A percentile compares a stretch with the other conserved stretches of the same genome.
Evolutionary conservation across 2,888 invertebrate genomes (phyloP).

Genomic region (Caprella mutica): DNA sequence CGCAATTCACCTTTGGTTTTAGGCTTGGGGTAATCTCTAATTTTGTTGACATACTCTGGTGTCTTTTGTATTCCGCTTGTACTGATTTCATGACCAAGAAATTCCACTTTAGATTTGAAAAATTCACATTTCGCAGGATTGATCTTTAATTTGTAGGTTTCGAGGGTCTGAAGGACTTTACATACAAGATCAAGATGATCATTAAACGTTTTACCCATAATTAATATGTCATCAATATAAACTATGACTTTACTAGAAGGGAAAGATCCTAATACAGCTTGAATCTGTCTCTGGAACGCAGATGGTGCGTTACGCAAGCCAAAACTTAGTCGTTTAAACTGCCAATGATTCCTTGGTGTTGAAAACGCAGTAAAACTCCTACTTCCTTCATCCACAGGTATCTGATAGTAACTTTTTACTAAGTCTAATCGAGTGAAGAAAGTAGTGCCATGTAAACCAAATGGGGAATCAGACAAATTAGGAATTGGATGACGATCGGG

Average conservation of each 20-base stretch:
- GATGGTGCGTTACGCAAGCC: not conserved
- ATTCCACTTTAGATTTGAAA: not conserved
- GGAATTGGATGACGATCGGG: not conserved
- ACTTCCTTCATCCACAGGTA: not conserved
- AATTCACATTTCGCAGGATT: constrained; percentile 2
- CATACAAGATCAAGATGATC: not conserved
- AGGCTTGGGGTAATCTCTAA: not conserved
- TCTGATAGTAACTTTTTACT: not conserved
- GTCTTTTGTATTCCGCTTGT: not conserved
- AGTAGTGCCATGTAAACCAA: too few species aligned
- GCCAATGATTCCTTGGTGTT: not conserved
- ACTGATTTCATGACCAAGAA: not conserved
- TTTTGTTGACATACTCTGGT: not conserved
- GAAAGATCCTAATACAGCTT: not conserved
- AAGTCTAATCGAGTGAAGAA: not conserved
- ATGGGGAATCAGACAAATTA: constrained; percentile 1
- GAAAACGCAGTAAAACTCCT: not conserved
- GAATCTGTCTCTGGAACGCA: constrained; percentile 4
- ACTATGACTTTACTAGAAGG: constrained; percentile 2
- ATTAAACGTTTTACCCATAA: not conserved
- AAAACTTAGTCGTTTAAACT: constrained; percentile 7
- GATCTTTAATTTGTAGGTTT: not conserved
- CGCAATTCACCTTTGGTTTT: not conserved
- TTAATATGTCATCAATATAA: not conserved
- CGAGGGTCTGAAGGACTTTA: not conserved